Evolutionary conservation across 2,797 vertebrate genomes (phyloP), one percentile per base, ranked within the genome.

Genomic region (Pseudochirops corinnae): DNA sequence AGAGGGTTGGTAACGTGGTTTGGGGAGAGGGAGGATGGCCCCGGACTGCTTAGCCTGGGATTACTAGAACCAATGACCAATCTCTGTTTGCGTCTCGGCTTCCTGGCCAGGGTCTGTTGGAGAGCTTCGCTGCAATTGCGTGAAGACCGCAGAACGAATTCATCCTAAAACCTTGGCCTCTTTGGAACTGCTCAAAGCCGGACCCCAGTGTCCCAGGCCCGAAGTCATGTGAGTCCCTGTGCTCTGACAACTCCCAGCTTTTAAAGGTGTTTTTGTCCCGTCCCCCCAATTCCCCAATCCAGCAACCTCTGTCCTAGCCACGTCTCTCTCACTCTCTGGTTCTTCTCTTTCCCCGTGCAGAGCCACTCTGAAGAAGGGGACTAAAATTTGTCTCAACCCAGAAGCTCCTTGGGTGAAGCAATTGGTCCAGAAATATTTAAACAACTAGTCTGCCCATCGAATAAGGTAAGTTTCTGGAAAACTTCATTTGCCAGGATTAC

Each of bases 121-220:
- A 1, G 98, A 98, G 94, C 96, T 99, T 94, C 98, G 98, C 1
- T 99, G 99, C 92, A 26, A 97, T 39, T 99, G 98, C 52, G 21
- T 98, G 92, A 52, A 9, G 0, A 28, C 31, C 5, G 29, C 60
- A 0, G 33, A 94, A 0, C 55, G 11, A 4, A 6, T 97, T n/a
- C 96, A 96, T 58, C 95, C 92, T 29, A 96, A 52, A 57, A 92
- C 24, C 74, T 93, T 98, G 74, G 24, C 1, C 0, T 91, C 55
- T 3, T 3, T 98, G 53, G 91, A 97, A 53, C 91, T 98, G 96
- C 93, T 96, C 9, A 33, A 74, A 3, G 57, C 94, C 0, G 98
- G 98, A 0, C 98, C 98, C 0, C 97, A 98, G 31, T 98, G 98
- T 50, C 5, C 96, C 82, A 93, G 3, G 0, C 82, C 94, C 57